A percentile compares a stretch with the other conserved stretches of the same genome.
Evolutionary conservation across 2,113 vertebrate genomes (phyloP).

Genomic region (Aegypius monachus): DNA sequence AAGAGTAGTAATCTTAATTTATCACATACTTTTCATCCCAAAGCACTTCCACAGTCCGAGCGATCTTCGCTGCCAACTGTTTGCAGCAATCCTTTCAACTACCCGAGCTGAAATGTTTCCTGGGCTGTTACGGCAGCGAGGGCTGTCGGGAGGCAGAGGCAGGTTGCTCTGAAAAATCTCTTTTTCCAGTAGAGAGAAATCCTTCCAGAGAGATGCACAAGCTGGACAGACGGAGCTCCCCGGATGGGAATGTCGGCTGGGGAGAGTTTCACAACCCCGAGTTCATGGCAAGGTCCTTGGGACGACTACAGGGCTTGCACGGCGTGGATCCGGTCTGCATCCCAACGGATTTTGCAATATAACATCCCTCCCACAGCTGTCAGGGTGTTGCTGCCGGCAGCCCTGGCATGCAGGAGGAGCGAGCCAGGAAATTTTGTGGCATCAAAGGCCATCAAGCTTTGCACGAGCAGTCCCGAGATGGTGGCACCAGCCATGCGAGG

Average conservation of each 20-base stretch:
- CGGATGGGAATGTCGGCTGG: neutral
- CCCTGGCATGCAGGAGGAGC: neutral
- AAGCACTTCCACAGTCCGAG: neutral
- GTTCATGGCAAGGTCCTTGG: neutral
- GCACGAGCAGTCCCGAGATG: fast-evolving
- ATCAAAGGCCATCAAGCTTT: neutral
- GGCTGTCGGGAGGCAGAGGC: neutral
- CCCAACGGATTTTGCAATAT: neutral
- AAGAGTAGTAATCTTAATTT: constrained; percentile 6
- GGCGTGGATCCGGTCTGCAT: neutral
- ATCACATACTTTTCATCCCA: neutral
- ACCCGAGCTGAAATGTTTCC: neutral
- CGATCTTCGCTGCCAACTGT: neutral
- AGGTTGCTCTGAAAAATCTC: neutral
- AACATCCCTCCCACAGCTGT: neutral
- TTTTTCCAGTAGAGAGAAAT: neutral
- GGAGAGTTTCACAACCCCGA: neutral
- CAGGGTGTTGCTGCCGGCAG: neutral
- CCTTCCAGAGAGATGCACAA: neutral
- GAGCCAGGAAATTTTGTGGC: neutral
- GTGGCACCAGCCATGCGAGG: neutral
- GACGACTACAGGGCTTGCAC: neutral
- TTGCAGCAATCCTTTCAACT: neutral
- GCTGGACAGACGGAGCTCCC: neutral
- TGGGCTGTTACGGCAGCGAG: neutral